Evolutionary conservation across 2,797 vertebrate genomes (phyloP).

Genomic region (Enteromius thamalakanensis): DNA sequence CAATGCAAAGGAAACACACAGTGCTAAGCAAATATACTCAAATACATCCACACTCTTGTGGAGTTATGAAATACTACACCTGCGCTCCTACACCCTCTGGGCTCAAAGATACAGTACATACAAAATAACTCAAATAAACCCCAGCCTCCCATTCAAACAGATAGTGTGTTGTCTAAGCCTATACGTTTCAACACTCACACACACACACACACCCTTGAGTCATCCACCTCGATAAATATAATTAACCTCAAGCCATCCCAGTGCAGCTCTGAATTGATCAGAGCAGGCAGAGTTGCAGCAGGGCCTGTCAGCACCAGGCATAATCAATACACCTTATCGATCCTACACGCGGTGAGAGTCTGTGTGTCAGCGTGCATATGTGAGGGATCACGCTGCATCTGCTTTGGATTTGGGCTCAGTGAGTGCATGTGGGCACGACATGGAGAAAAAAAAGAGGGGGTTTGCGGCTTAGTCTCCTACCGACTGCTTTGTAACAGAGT

Average conservation of each 20-base stretch:
- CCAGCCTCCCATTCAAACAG: constrained; percentile 31
- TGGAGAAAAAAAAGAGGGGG: constrained; percentile 9
- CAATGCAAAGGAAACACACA: not conserved
- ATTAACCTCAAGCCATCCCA: constrained; percentile 66
- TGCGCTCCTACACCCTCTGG: not conserved
- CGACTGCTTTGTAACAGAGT: constrained; percentile 24
- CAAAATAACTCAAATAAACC: constrained; percentile 24
- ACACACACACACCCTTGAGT: constrained; percentile 38
- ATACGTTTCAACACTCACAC: not conserved
- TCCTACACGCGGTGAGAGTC: constrained; percentile 35
- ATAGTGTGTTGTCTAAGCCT: constrained; percentile 33
- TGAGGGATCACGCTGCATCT: constrained; percentile 47
- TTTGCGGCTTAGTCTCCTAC: constrained; percentile 1
- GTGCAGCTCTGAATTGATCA: constrained; percentile 72
- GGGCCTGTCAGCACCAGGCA: constrained; percentile 62
- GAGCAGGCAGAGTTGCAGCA: constrained; percentile 52
- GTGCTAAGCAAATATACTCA: constrained; percentile 3
- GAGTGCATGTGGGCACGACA: constrained; percentile 17
- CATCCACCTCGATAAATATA: constrained; percentile 53
- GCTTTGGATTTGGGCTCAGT: constrained; percentile 31
- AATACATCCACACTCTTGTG: not conserved
- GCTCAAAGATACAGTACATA: constrained; percentile 2
- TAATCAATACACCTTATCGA: constrained; percentile 47
- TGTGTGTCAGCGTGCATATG: constrained; percentile 26
- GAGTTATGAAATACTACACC: not conserved